Base-by-base conservation (phyloP, 2,888 invertebrate species). In the Volucella inflata region DNA sequence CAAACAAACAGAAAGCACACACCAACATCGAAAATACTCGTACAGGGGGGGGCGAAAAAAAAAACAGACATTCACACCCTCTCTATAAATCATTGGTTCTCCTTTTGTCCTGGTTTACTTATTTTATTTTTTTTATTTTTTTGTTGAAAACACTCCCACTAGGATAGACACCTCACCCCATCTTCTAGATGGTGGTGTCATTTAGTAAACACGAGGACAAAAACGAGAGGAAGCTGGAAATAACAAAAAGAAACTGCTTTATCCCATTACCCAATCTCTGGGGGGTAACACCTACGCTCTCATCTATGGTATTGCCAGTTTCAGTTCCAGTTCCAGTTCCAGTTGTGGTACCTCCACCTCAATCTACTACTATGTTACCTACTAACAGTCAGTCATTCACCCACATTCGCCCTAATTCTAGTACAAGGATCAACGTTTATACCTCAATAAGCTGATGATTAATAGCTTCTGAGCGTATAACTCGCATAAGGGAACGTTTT, bases 401-500 rank as follows among this genome's bases (percentile, higher is more conserved):
- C 78, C 78, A 79, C 72, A 79, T 74, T 79, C 79, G 72, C 67
- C 65, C 72, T 79, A 72, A 79, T 79, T 79, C 79, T 87, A 84
- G 80, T 87, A 77, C 87, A 77, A 77, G 87, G 87, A 87, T 87
- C 83, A 87, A 89, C 88, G 89, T 89, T 90, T 90, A 90, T 90
- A 90, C 90, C 89, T 90, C 90, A 90, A 90, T 90, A 90, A 90
- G 90, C 90, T 89, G 89, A 90, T 90, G 90, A 90, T 90, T 90
- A 90, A 90, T 90, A 90, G 90, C 89, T 87, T 80, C 70, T 81
- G 76, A 87, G 77, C 82, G 83, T 83, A 59, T 64, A 79, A 44
- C 71, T 76, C 60, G 59, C 79, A 67, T 65, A 64, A 65, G 48
- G n/a, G 64, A 57, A 71, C 50, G 48, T 40, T 48, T 53, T 21